phyloP scores from a whole-genome alignment of 64 coral and sea anemone genomes.

The Acropora tenuis region DNA sequence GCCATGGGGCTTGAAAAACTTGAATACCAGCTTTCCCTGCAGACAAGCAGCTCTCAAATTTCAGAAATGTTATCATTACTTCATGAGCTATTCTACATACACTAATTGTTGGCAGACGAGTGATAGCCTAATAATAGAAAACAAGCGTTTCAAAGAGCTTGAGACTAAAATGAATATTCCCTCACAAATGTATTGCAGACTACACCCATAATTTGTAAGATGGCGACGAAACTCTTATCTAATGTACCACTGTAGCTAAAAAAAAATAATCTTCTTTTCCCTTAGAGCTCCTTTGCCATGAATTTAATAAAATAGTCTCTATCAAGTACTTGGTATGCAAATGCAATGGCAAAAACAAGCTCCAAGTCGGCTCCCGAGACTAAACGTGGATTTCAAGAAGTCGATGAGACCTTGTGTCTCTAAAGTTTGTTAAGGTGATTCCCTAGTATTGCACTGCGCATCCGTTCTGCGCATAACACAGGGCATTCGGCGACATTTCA shows the following conservation, averaged over 20 bases:
- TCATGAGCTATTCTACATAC: not conserved
- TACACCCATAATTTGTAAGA: not conserved
- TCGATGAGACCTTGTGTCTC: too few species aligned
- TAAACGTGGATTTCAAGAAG: too few species aligned
- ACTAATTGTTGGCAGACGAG: not conserved
- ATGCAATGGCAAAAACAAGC: too few species aligned
- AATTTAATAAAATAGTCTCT: not conserved
- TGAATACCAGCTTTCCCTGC: constrained; percentile 24
- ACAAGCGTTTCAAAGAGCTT: constrained; percentile 27
- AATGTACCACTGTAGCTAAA: not conserved
- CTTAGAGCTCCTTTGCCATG: not conserved
- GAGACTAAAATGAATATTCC: not conserved
- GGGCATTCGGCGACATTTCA: too few species aligned
- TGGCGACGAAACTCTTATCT: not conserved
- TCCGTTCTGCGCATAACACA: too few species aligned
- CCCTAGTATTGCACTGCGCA: too few species aligned
- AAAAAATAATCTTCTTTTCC: not conserved
- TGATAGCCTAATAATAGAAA: not conserved
- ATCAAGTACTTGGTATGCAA: too few species aligned
- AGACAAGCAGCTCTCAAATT: constrained; percentile 27
- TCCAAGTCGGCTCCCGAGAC: too few species aligned
- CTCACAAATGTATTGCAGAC: not conserved
- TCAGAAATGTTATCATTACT: constrained; percentile 14
- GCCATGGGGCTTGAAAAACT: not conserved
- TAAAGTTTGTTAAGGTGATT: too few species aligned